phyloP scores from a whole-genome alignment of 2,113 vertebrate species.

The Beaufortia kweichowensis region DNA sequence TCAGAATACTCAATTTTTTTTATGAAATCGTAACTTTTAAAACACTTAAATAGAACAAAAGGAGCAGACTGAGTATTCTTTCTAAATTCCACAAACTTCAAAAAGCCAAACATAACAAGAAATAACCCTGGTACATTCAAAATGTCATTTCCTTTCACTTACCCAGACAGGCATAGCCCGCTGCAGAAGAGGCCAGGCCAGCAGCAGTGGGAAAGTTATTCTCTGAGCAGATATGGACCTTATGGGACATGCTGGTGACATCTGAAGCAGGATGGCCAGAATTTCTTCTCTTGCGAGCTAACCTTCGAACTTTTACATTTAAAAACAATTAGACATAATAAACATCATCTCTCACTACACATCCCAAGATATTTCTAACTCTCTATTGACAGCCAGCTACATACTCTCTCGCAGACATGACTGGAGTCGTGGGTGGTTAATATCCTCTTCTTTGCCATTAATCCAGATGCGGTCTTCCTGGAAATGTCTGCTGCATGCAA shows the following conservation, averaged over 20 bases:
- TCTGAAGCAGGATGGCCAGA: constrained; percentile 45
- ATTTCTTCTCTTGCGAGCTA: constrained; percentile 81
- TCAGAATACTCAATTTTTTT: too few relatives aligned
- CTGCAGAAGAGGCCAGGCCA: constrained; percentile 90
- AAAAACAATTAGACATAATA: constrained; percentile 1
- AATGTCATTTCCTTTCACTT: constrained; percentile 53
- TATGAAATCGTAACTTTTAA: too few relatives aligned
- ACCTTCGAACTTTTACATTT: constrained; percentile 78
- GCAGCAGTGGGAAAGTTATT: constrained; percentile 97
- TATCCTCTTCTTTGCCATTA: constrained; percentile 84
- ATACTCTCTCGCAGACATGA: constrained; percentile 88
- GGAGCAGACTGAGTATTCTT: too few relatives aligned
- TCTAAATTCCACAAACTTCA: too few relatives aligned
- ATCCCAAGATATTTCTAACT: not conserved
- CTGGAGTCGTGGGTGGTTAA: constrained; percentile 84
- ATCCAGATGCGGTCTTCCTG: constrained; percentile 89
- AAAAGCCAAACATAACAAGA: not conserved
- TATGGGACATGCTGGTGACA: constrained; percentile 71
- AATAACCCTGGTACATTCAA: not conserved
- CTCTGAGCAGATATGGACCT: constrained; percentile 86
- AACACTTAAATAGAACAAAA: too few relatives aligned
- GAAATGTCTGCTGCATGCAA: constrained; percentile 81
- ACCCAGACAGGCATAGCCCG: constrained; percentile 95
- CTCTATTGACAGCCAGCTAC: constrained; percentile 48
- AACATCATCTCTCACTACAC: not conserved